These are phyloP conservation scores for Globicephala melas DNA, from an alignment of 2,113 vertebrate species.

Conservation along the genomic window DNA sequence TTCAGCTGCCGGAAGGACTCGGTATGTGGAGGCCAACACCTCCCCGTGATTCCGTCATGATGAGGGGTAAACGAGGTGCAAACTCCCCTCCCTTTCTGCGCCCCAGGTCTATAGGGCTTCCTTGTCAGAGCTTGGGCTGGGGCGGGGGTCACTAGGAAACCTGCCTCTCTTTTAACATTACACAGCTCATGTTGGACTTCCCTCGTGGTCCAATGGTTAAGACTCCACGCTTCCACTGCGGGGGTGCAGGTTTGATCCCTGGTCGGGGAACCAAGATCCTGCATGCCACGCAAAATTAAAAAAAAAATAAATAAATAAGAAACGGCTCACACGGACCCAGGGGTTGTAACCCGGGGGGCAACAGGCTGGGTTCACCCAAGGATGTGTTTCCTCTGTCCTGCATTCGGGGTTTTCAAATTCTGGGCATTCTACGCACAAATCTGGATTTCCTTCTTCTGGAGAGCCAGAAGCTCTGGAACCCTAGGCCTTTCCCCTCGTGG, in stretches of 20 bases:
- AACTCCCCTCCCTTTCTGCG: background rate
- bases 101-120: background rate
- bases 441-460: background rate
- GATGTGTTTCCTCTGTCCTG: background rate
- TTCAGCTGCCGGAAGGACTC: no score
- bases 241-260: no score
- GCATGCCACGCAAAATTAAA: no score
- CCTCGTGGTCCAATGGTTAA: no score
- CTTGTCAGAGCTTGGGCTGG: background rate
- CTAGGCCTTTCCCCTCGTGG: background rate
- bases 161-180: background rate
- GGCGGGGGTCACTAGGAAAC: background rate
- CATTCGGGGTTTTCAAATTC: background rate
- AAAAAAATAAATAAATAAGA: no score
- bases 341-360: background rate
- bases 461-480: background rate
- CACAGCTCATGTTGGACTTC: no score
- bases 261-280: no score
- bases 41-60: accelerated
- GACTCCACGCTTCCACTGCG: no score
- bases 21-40: background rate
- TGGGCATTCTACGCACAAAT: background rate
- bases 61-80: background rate
- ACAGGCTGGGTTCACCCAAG: background rate
- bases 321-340: accelerated